A percentile compares a stretch with the other conserved stretches of the same genome.
Evolutionary conservation across 2,797 vertebrate species (phyloP).

Genomic region (Cheirogaleus major): DNA sequence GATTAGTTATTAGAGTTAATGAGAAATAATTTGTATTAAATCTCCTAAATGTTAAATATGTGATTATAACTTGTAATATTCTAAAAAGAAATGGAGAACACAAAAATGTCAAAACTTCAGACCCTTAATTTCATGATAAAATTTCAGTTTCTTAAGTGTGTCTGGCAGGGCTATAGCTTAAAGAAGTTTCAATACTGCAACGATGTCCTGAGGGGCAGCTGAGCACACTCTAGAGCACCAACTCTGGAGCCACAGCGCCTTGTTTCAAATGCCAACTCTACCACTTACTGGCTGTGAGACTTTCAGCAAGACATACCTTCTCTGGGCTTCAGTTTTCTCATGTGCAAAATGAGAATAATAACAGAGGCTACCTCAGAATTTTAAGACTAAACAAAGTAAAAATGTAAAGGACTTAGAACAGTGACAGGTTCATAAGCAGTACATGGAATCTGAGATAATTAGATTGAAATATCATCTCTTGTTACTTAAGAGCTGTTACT

Average conservation of each 20-base stretch:
- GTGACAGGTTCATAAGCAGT: background rate
- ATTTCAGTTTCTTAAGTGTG: too few species aligned
- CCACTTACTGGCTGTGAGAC: background rate
- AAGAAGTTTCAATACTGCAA: accelerated
- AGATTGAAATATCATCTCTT: background rate
- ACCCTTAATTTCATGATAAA: background rate
- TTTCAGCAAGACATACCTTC: background rate
- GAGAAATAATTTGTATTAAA: too few species aligned
- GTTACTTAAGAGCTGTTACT: background rate
- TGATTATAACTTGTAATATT: background rate
- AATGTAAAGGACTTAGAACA: background rate
- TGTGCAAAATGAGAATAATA: background rate
- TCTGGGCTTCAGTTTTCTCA: background rate
- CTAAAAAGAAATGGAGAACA: background rate
- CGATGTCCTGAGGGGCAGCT: too few species aligned
- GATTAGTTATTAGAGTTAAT: too few species aligned
- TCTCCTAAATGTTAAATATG: background rate
- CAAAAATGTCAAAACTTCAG: background rate
- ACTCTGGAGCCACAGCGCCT: background rate
- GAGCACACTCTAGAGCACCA: background rate
- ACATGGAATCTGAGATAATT: background rate
- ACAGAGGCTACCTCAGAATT: background rate
- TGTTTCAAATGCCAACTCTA: background rate
- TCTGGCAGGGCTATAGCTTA: background rate
- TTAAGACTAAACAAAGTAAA: background rate